These are phyloP conservation scores for Ennomos quercinarius DNA, from an alignment of 2,888 invertebrate species.

Conservation along the genomic window DNA sequence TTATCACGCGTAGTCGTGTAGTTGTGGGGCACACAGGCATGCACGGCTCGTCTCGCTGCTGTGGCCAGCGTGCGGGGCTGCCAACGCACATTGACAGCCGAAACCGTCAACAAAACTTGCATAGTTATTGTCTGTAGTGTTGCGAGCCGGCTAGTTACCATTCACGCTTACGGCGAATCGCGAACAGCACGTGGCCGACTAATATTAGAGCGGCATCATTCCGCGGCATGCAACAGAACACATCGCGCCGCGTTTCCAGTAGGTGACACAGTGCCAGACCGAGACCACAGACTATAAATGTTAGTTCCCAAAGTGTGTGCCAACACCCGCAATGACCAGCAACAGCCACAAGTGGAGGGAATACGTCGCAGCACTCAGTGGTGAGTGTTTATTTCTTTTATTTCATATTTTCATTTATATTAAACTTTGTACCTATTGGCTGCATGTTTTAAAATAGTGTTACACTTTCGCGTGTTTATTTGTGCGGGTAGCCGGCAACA, in stretches of 20 bases:
- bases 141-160: constrained; percentile 59
- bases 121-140: constrained; percentile 40
- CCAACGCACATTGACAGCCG: constrained; percentile 66
- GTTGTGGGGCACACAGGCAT: constrained; percentile 51
- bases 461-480: neutral
- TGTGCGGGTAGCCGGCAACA: constrained; percentile 9
- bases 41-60: constrained; percentile 60
- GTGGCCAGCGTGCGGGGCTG: constrained; percentile 44
- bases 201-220: constrained; percentile 68
- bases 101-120: constrained; percentile 74
- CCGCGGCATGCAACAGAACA: constrained; percentile 39
- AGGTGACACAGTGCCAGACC: constrained; percentile 55
- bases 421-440: constrained; percentile 23
- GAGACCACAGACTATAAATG: constrained; percentile 71
- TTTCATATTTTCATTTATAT: constrained; percentile 35
- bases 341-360: constrained; percentile 79
- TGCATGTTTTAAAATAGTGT: constrained; percentile 2
- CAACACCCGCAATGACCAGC: constrained; percentile 67
- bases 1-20: constrained; percentile 51
- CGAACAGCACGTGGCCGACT: constrained; percentile 75
- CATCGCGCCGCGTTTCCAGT: constrained; percentile 49
- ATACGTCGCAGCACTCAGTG: constrained; percentile 80
- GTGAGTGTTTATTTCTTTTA: constrained; percentile 63
- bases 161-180: constrained; percentile 73
- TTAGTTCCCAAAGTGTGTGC: constrained; percentile 66